Base-by-base conservation (phyloP, 30 jellyfish, hydroid and myxozoan species). In the Cassiopea andromeda region DNA sequence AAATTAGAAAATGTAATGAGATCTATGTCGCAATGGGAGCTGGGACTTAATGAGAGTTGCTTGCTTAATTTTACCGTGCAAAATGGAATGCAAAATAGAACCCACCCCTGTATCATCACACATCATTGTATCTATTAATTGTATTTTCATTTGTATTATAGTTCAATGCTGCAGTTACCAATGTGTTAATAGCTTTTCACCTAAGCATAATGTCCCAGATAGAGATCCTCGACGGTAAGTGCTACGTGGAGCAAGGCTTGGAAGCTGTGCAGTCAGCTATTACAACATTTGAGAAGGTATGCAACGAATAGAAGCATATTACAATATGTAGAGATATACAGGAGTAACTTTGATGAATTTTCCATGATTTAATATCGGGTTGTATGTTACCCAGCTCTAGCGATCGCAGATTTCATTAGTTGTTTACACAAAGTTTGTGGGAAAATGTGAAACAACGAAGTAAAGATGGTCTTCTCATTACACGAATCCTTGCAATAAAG, bases 121-220 rank as follows among this genome's bases (percentile, higher is more conserved):
- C 64, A 10, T 27, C 38, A 54, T 10, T 54, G 64, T 10, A 3
- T 54, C 12, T 10, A 54, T 10, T 54, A 54, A 54, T 54, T 54
- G 7, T 54, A 54, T 54, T 10, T 10, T 54, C 64, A 54, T 3
- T 54, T 54, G 19, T 38, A 15, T 85, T 61, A 7, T 18, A 85
- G 93, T 75, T 74, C 85, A 75, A 85, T 27, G 82, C 74, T 2
- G 93, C 93, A 18, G 80, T 73, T 75, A 85, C 82, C 14, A 64
- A 74, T 18, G 59, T 85, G 3, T 27, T 85, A 43, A 75, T 85
- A 12, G 18, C 93, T 6, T 71, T 48, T 48, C 93, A 85, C 60
- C 76, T 74, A 2, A 71, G 93, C 57, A 58, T 38, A 12, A 74
- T 85, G 57, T 82, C 88, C 1, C 73, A 77, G 15, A 73, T 77